These are phyloP conservation scores for Pao palembangensis DNA, from an alignment of 2,113 vertebrate genomes.

Conservation along the genomic window DNA sequence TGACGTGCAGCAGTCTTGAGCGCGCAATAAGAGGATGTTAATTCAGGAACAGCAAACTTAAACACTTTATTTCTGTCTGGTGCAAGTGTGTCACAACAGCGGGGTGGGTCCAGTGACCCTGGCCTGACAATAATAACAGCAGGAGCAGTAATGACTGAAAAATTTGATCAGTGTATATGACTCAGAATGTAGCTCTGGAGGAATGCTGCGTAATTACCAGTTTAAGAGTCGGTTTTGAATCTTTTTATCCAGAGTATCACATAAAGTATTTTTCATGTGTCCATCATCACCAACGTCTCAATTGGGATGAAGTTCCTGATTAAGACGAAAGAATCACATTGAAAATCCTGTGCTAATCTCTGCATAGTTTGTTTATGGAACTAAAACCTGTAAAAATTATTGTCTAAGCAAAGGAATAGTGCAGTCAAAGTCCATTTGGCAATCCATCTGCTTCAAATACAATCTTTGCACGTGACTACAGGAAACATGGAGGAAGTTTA, in stretches of 20 bases:
- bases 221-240: no score
- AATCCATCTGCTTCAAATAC: background rate
- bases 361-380: no score
- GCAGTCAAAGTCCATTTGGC: background rate
- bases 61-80: conserved; percentile 64
- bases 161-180: background rate
- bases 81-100: conserved; percentile 64
- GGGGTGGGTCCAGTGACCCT: conserved; percentile 26
- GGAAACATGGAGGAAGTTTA: conserved; percentile 1
- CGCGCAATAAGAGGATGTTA: conserved; percentile 70
- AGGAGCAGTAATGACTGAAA: conserved; percentile 11
- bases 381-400: no score
- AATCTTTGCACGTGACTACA: background rate
- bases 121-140: conserved; percentile 24
- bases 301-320: no score
- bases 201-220: conserved; percentile 6
- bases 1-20: conserved; percentile 47
- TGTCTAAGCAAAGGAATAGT: no score
- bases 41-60: conserved; percentile 69
- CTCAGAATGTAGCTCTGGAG: background rate
- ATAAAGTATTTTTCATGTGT: background rate
- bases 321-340: no score
- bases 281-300: background rate
- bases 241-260: no score
- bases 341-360: no score